Conservation (phyloP, 2,113 vertebrate genomes). For the Echinops telfairi region DNA sequence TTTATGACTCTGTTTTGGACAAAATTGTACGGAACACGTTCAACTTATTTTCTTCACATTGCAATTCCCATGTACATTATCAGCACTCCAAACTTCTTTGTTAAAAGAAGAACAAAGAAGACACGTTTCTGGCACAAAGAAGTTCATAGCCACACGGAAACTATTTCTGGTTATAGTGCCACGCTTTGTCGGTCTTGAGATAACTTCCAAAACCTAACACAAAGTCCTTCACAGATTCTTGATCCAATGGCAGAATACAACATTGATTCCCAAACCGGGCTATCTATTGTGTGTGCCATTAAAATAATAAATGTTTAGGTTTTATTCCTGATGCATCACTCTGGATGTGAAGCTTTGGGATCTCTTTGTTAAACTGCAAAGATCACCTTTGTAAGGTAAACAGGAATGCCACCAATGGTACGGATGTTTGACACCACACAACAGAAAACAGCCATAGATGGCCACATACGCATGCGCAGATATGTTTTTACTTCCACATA, state of each 20-base stretch:
- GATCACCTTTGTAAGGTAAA: not conserved
- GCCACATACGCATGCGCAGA: not conserved
- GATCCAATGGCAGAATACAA: not conserved
- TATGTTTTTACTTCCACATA: not conserved
- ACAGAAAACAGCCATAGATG: not conserved
- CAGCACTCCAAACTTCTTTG: not conserved
- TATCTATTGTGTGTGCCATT: not conserved
- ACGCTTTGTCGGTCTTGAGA: not conserved
- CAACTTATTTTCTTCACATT: too few relatives aligned
- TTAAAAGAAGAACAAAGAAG: not conserved
- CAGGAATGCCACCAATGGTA: not conserved
- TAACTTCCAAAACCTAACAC: not conserved
- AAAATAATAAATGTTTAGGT: not conserved
- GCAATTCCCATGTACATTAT: not conserved
- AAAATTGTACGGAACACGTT: too few relatives aligned
- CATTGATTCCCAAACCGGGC: not conserved
- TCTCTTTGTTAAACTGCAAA: not conserved
- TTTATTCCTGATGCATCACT: not conserved
- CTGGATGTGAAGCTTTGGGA: not conserved
- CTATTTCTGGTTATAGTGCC: rapidly evolving
- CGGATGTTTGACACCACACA: not conserved
- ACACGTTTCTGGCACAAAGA: not conserved
- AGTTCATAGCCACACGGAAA: not conserved
- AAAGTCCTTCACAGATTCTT: not conserved
- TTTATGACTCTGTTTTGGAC: too few relatives aligned